Evolutionary conservation across 2,888 invertebrate genomes (phyloP).

Genomic region (Drosophila longiperda): DNA sequence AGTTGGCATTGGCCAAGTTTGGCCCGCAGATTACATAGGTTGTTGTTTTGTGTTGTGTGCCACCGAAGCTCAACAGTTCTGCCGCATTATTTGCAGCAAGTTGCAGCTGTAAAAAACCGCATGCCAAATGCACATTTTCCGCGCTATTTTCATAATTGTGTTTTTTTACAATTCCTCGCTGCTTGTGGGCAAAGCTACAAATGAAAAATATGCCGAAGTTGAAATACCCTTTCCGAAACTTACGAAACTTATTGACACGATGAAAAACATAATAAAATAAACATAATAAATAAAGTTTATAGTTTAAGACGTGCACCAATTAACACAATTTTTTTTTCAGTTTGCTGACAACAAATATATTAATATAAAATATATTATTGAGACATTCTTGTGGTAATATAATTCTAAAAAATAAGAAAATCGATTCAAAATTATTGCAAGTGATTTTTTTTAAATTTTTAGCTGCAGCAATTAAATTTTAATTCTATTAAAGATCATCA

Average conservation of each 20-base stretch:
- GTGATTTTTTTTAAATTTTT: background rate
- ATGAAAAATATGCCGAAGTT: constrained; percentile 28
- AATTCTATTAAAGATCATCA: background rate
- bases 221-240: constrained; percentile 5
- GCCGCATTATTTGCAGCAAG: constrained; percentile 17
- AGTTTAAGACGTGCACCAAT: background rate
- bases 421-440: background rate
- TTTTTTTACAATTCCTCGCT: constrained; percentile 51
- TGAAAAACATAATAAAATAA: background rate
- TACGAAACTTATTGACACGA: background rate
- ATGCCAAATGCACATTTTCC: constrained; percentile 48
- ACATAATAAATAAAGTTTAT: background rate
- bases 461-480: background rate
- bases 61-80: constrained; percentile 40
- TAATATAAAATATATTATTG: background rate
- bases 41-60: constrained; percentile 5
- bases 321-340: background rate
- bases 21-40: background rate
- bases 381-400: background rate
- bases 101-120: constrained; percentile 35
- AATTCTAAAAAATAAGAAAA: background rate
- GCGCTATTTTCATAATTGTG: constrained; percentile 66
- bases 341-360: background rate
- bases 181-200: constrained; percentile 26
- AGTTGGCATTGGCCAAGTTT: constrained; percentile 44